phyloP scores from a whole-genome alignment of 2,113 vertebrate species.

The Alethe diademata region DNA sequence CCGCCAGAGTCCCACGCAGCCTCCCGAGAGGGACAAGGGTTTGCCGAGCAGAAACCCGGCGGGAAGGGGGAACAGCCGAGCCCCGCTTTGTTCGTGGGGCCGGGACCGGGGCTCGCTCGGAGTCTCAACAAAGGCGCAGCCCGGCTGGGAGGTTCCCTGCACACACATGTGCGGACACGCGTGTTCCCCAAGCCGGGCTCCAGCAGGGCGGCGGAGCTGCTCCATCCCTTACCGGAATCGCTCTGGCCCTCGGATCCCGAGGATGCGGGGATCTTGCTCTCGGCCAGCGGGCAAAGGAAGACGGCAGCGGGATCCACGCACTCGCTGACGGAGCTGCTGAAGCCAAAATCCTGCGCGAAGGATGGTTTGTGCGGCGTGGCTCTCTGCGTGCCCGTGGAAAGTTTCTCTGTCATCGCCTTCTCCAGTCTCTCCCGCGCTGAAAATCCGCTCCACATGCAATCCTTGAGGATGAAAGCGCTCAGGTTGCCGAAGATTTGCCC shows the following conservation, averaged over 20 bases:
- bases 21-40: too few relatives aligned
- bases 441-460: slow-evolving; percentile 98
- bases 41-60: neutral
- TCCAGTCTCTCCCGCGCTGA: slow-evolving; percentile 86
- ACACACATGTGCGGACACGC: neutral
- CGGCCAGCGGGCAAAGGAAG: slow-evolving; percentile 79
- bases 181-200: neutral
- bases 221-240: slow-evolving; percentile 87
- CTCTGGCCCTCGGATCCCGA: slow-evolving; percentile 92
- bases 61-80: neutral
- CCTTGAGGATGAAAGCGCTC: slow-evolving; percentile 89
- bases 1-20: neutral
- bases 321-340: slow-evolving; percentile 72
- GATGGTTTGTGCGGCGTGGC: slow-evolving; percentile 38
- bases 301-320: slow-evolving; percentile 86
- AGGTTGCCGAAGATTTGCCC: slow-evolving; percentile 82
- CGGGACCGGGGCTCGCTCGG: neutral
- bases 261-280: slow-evolving; percentile 84
- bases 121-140: slow-evolving; percentile 31
- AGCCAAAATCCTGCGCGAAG: slow-evolving; percentile 63
- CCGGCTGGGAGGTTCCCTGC: neutral
- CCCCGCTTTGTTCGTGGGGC: slow-evolving; percentile 37
- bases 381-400: slow-evolving; percentile 62
- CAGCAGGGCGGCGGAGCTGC: neutral
- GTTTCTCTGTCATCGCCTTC: slow-evolving; percentile 81